Percentiles rank a stretch among this genome's conserved stretches.
phyloP scores from a whole-genome alignment of 2,888 invertebrate species.

The Hydrotaea cyrtoneurina region DNA sequence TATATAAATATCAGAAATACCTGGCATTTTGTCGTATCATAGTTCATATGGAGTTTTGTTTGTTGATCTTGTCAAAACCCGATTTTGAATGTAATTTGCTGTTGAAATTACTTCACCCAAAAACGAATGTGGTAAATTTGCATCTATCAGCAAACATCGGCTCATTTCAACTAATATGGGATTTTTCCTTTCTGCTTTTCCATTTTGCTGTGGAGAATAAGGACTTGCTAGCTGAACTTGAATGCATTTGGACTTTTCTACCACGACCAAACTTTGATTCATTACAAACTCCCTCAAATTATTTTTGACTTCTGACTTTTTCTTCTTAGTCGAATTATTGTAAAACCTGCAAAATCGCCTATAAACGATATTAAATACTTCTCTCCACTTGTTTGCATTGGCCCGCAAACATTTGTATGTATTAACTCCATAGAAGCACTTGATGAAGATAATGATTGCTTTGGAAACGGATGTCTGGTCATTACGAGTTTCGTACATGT shows the following conservation, averaged over 20 bases:
- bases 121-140: conserved; percentile 56
- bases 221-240: conserved; percentile 53
- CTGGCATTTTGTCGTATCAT: conserved; percentile 1
- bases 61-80: conserved; percentile 29
- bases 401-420: conserved; percentile 73
- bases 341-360: conserved; percentile 74
- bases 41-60: conserved; percentile 31
- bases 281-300: conserved; percentile 52
- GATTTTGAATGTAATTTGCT: conserved; percentile 35
- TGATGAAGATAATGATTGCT: conserved; percentile 59
- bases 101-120: conserved; percentile 55
- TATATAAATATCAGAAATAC: conserved; percentile 1
- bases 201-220: conserved; percentile 64
- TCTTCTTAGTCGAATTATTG: conserved; percentile 67
- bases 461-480: conserved; percentile 69
- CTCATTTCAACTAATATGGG: conserved; percentile 62
- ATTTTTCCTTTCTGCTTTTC: conserved; percentile 64
- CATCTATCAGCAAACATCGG: conserved; percentile 62
- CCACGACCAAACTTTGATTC: conserved; percentile 60
- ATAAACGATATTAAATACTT: conserved; percentile 73
- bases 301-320: conserved; percentile 53
- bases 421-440: conserved; percentile 68
- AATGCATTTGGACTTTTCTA: conserved; percentile 49
- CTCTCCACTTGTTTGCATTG: conserved; percentile 72
- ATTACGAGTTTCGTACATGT: conserved; percentile 68